Conservation (phyloP, 2,888 invertebrate species). For the Orgyia antiqua region DNA sequence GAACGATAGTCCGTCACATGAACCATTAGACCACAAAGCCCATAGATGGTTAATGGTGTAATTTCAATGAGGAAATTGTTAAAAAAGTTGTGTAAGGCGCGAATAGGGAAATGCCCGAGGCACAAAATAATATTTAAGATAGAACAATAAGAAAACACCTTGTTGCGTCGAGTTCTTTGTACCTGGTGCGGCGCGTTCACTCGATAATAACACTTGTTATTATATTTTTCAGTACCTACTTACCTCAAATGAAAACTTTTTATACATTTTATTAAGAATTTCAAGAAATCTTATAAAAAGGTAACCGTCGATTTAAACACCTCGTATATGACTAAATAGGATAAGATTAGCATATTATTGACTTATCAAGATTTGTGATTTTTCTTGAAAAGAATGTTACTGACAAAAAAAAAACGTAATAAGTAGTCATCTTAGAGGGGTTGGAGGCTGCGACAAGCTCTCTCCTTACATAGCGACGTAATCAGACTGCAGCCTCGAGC, state of each 20-base stretch:
- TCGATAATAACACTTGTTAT: conserved; percentile 51
- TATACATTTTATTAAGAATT: conserved; percentile 17
- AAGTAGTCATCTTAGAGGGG: conserved; percentile 50
- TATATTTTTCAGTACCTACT: conserved; percentile 26
- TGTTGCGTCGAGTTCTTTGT: conserved; percentile 51
- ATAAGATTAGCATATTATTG: conserved; percentile 26
- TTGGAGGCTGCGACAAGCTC: conserved; percentile 45
- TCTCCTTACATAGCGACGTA: conserved; percentile 58
- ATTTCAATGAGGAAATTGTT: conserved; percentile 55
- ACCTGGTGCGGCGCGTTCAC: conserved; percentile 38
- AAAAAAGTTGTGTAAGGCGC: conserved; percentile 55
- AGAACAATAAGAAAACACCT: conserved; percentile 56
- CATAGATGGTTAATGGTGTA: too few relatives aligned
- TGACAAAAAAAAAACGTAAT: conserved; percentile 22
- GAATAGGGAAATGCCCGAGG: conserved; percentile 51
- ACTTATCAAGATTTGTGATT: conserved; percentile 22
- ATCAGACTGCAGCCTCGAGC: conserved; percentile 67
- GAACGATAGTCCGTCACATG: too few relatives aligned
- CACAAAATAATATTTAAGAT: conserved; percentile 57
- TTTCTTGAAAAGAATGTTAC: conserved; percentile 14
- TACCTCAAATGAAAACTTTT: conserved; percentile 25
- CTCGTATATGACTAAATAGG: conserved; percentile 16
- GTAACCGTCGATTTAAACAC: conserved; percentile 13
- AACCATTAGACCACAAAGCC: too few relatives aligned
- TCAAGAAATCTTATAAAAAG: conserved; percentile 12